Base-by-base conservation (phyloP, 2,797 vertebrate genomes). In the Presbytis comata region DNA sequence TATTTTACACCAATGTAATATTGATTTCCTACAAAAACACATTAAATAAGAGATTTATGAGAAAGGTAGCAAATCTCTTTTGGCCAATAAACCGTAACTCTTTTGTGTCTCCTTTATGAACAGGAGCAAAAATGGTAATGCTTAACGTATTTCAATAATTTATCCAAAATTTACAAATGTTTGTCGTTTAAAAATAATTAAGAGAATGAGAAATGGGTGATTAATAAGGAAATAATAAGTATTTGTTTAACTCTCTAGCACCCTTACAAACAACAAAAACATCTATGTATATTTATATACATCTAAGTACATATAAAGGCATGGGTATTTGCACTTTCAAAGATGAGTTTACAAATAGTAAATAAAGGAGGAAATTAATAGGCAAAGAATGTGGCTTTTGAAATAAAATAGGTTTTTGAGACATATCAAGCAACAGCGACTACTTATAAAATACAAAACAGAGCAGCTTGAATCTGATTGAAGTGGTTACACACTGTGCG, bases 21-120 rank as follows among this genome's bases (percentile, higher is more conserved):
- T 98, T 97, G 89, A 98, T 98, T 99, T 98, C 93, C 97, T 97
- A 98, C 95, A 97, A 98, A 98, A 98, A 89, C 78, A 97, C 50
- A 96, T 91, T 97, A 97, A 98, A 98, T 97, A 97, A 98, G 98
- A 98, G 90, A 96, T 98, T 98, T 97, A 98, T 98, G 97, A 75
- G 64, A 95, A 98, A 76, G 96, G 39, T 59, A 97, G 80, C 76
- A 96, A 98, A 98, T 97, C 98, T 98, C 95, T 98, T 98, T 98
- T 98, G 97, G 91, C 82, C 95, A 97, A 98, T 89, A 97, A 97
- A 97, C 95, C 67, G 17, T 97, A 98, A 98, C 95, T 97, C 84
- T 96, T 97, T 94, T 93, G 19, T 96, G 95, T 96, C 89, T 97
- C 72, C 67, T 97, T 98, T 97, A 98, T 53, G 30, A 39, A 98